A percentile compares a stretch with the other conserved stretches of the same genome.
phyloP scores from a whole-genome alignment of 2,113 vertebrate species.

The Odontesthes bonariensis region DNA sequence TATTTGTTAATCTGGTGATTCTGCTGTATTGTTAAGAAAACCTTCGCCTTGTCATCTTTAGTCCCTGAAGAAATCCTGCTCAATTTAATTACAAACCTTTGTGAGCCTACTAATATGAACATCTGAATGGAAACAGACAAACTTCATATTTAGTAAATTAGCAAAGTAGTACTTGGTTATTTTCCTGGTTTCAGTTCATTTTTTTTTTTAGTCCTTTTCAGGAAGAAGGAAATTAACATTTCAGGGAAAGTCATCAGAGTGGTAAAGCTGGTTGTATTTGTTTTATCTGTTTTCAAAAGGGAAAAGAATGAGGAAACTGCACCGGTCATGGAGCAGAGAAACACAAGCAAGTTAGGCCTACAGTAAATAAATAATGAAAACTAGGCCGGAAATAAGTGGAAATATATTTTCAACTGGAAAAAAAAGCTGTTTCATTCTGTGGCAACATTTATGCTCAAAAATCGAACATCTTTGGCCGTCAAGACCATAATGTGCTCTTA shows the following conservation, averaged over 20 bases:
- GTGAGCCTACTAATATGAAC: no score
- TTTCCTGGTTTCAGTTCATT: no score
- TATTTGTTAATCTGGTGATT: background rate
- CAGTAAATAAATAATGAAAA: no score
- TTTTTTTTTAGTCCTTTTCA: background rate
- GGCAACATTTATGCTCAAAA: background rate
- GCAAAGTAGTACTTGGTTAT: no score
- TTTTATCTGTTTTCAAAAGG: background rate
- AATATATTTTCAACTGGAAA: no score
- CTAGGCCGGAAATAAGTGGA: background rate
- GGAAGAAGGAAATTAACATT: conserved; percentile 23
- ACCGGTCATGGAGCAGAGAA: background rate
- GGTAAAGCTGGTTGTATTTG: conserved; percentile 20
- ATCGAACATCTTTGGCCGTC: no score
- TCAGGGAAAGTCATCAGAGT: conserved; percentile 28
- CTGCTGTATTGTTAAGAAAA: background rate
- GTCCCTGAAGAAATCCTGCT: no score
- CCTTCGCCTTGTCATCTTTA: background rate
- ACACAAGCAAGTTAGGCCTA: no score
- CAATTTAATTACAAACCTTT: no score
- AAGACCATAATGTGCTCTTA: no score
- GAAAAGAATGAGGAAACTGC: conserved; percentile 36
- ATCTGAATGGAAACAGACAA: no score
- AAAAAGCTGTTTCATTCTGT: background rate
- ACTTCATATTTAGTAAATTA: no score